Percentiles rank a stretch among this genome's conserved stretches.
phyloP scores from a whole-genome alignment of 2,113 vertebrate genomes.

The Anser cygnoides region DNA sequence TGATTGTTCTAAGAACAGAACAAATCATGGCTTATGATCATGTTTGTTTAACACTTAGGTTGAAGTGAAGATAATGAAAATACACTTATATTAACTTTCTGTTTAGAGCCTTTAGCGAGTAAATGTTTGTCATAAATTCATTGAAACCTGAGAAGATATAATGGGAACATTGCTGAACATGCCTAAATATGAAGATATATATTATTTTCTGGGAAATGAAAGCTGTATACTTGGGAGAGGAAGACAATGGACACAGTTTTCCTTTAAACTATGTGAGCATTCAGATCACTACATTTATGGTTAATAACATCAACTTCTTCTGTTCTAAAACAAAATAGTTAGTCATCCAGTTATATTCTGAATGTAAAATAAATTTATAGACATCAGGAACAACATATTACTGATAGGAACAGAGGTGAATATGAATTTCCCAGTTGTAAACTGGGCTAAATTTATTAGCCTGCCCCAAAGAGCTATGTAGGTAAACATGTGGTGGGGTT shows the following conservation, averaged over 20 bases:
- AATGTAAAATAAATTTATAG: background rate
- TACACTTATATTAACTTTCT: background rate
- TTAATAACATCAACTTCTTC: background rate
- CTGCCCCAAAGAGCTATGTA: background rate
- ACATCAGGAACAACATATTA: background rate
- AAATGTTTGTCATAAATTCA: background rate
- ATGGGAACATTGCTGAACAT: background rate
- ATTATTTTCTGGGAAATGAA: background rate
- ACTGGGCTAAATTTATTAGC: background rate
- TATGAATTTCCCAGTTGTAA: background rate
- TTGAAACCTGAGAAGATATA: background rate
- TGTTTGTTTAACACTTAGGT: background rate
- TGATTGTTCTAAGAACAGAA: background rate
- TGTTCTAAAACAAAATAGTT: background rate
- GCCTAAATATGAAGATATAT: background rate
- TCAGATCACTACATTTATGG: background rate
- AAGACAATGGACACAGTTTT: background rate
- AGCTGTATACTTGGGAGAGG: background rate
- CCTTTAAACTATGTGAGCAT: background rate
- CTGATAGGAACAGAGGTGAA: background rate
- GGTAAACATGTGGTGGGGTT: background rate
- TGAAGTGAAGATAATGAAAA: background rate
- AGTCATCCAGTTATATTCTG: background rate
- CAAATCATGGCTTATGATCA: background rate
- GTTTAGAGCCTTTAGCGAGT: background rate